Evolutionary conservation across 2,888 invertebrate genomes (phyloP), one percentile per base, ranked within the genome.

Genomic region (Athalia circularis): DNA sequence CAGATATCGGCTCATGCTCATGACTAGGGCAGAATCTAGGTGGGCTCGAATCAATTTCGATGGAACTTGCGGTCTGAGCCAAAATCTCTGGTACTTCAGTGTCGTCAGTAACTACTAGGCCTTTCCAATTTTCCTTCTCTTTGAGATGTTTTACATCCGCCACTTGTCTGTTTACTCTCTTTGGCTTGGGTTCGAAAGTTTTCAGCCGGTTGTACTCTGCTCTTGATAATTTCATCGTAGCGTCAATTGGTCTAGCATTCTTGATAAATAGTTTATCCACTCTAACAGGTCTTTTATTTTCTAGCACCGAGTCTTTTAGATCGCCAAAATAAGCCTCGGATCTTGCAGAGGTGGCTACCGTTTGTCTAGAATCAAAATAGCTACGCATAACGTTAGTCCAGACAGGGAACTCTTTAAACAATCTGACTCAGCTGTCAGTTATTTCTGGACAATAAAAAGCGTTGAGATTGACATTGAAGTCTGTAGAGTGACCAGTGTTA

Each of bases 241-340:
- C 57, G 43, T 70, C 54, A 11, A 59, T 57, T 43, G 57, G 13
- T 70, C 70, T 29, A 3, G 70, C 54, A 45, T 70, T 70, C 57
- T 57, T 70, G 29, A 70, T 43, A 70, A 70, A 70, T 4, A 70
- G 15, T 54, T 70, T 70, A 50, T 70, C 70, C 0, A 29, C 70
- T 70, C 70, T 70, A 3, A 57, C 7, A 43, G 70, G 70, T 11
- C 15, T 70, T 57, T 13, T 54, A 45, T 70, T 57, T 45, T 70
- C 67, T n/a, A 70, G 57, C 52, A 70, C 5, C 11, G 70, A 54
- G 45, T 70, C 70, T 13, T 70, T 59, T 5, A 57, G 70, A 43
- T 70, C 70, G 43, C 57, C 54, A 57, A 68, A 59, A 45, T 70
- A 70, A 43, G 70, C 54, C 57, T 70, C 70, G 5, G 70, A 70